These are phyloP conservation scores for Pandemis heparana DNA, from an alignment of 2,888 invertebrate species.

Conservation along the genomic window DNA sequence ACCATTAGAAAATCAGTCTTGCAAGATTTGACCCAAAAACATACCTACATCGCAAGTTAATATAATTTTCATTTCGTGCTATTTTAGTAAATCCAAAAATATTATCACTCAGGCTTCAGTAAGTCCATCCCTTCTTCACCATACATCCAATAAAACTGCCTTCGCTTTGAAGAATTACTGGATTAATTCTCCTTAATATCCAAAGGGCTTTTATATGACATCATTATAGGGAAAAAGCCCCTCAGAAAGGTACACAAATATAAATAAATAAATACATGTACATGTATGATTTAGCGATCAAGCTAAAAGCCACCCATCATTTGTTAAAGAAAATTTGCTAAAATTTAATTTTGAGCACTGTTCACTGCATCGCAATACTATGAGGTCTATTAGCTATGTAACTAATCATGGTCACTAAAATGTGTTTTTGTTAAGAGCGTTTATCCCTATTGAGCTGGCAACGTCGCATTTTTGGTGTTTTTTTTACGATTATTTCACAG, in stretches of 20 bases:
- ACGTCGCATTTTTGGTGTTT: too few relatives aligned
- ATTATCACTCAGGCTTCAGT: background rate
- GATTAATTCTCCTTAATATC: constrained; percentile 59
- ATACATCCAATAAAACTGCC: constrained; percentile 44
- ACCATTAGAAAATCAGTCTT: too few relatives aligned
- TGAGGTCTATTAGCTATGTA: too few relatives aligned
- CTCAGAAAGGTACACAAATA: background rate
- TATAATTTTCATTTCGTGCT: too few relatives aligned
- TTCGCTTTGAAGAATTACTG: constrained; percentile 57
- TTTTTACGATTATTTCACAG: too few relatives aligned
- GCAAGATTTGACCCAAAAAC: too few relatives aligned
- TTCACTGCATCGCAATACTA: too few relatives aligned
- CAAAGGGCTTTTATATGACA: constrained; percentile 59
- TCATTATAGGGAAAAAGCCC: constrained; percentile 46
- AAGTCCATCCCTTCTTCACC: background rate
- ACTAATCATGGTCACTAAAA: too few relatives aligned
- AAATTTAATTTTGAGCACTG: background rate
- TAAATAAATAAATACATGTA: background rate
- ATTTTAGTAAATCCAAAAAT: background rate
- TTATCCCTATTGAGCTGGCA: too few relatives aligned
- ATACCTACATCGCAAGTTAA: too few relatives aligned
- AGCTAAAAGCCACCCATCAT: background rate
- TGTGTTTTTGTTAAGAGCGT: too few relatives aligned
- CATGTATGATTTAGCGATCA: background rate
- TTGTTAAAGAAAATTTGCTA: background rate